Evolutionary conservation across 2,888 invertebrate genomes (phyloP), one percentile per base, ranked within the genome.

Genomic region (Eupithecia dodoneata): DNA sequence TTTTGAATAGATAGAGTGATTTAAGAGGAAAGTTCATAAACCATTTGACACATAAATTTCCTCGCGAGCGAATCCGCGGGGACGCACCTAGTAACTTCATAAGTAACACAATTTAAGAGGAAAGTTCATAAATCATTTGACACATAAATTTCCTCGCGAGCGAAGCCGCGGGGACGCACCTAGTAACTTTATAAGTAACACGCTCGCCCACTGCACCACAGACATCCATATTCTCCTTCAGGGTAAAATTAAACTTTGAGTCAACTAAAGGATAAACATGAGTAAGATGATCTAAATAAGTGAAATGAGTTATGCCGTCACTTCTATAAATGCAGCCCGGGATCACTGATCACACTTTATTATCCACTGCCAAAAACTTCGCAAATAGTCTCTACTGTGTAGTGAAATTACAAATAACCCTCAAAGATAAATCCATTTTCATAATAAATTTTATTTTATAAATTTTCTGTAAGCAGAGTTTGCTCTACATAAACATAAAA

Each of bases 181-280:
- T 30, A 30, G 30, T 30, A 30, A 30, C 30, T 30, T 30, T 1
- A 30, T 47, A 59, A 3, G 18, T n/a, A 59, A 30, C 30, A 63
- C 30, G n/a, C 30, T 63, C 63, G 55, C 55, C 55, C 55, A 63
- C 12, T 30, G 55, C 55, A 2, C 4, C n/a, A 55, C 55, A 55
- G n/a, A 52, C 4, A 18, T 3, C 10, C 30, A 30, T 63, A 5
- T 18, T 59, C 63, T 63, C 63, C 63, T 63, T 63, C 63, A 63
- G 30, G 4, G 63, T 63, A 63, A 63, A 63, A 63, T 63, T 18
- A 63, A 63, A 63, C 63, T 30, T 76, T 49, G 47, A 47, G 47
- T 44, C 41, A 67, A 15, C n/a, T 67, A 44, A 66, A 44, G 44
- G 44, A 30, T 63, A 30, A 30, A 63, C 10, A 30, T 63, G 63